These are phyloP conservation scores for Coboldia fuscipes DNA, from an alignment of 1,140 invertebrate species.

Conservation along the genomic window DNA sequence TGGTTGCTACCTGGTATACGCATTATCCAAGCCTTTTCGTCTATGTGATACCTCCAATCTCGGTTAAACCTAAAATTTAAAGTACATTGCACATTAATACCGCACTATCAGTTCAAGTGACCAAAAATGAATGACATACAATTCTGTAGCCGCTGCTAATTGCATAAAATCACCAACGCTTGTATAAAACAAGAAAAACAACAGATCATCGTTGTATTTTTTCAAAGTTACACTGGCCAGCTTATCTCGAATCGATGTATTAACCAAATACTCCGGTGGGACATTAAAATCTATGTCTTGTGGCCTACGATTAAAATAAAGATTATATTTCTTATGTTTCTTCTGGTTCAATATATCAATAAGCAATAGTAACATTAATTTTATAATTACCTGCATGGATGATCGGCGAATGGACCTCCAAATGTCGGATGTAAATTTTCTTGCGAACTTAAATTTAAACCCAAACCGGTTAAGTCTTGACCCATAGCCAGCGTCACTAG, in stretches of 20 bases:
- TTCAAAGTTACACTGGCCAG: conserved; percentile 85
- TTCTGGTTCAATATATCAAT: not conserved
- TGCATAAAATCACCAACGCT: conserved; percentile 96
- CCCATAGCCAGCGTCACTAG: conserved; percentile 87
- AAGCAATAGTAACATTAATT: too few relatives aligned
- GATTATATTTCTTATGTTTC: conserved; percentile 1
- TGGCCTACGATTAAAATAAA: conserved; percentile 33
- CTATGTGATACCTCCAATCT: conserved; percentile 98
- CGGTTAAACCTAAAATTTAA: conserved; percentile 55
- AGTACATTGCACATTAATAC: not conserved
- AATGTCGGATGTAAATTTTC: conserved; percentile 95
- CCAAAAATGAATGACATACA: conserved; percentile 44
- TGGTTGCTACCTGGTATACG: conserved; percentile 82
- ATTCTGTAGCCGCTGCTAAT: conserved; percentile 82
- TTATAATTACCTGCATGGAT: conserved; percentile 57
- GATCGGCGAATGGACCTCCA: conserved; percentile 94
- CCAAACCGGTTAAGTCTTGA: conserved; percentile 90
- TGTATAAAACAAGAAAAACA: conserved; percentile 99
- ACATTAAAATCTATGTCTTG: conserved; percentile 99
- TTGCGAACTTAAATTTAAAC: conserved; percentile 92
- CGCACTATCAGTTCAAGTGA: not conserved
- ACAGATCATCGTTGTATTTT: conserved; percentile 94
- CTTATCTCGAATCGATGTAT: conserved; percentile 76
- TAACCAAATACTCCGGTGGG: conserved; percentile 96
- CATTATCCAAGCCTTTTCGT: conserved; percentile 98